phyloP scores from a whole-genome alignment of 2,888 invertebrate species.

The Allygus modestus region DNA sequence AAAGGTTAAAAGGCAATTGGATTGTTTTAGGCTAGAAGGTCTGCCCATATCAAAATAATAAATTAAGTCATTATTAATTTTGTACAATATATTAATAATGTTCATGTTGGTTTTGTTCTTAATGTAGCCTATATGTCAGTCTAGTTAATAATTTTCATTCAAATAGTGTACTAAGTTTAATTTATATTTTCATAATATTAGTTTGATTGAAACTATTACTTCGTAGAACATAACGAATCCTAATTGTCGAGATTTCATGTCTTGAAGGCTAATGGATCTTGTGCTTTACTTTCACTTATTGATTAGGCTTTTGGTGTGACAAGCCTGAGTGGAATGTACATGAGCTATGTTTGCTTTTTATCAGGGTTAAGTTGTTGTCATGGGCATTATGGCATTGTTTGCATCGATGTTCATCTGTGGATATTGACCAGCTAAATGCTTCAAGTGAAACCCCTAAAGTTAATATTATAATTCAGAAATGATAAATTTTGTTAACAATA shows the following conservation, averaged over 20 bases:
- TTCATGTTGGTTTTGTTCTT: neutral
- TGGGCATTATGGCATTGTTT: slow-evolving; percentile 8
- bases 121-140: neutral
- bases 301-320: slow-evolving; percentile 9
- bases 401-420: too few species aligned
- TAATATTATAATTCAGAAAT: too few species aligned
- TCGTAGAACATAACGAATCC: neutral
- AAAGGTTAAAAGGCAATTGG: too few species aligned
- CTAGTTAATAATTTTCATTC: neutral
- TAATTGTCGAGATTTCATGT: neutral
- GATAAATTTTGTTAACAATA: too few species aligned
- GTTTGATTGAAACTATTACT: neutral
- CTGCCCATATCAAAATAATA: too few species aligned
- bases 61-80: too few species aligned
- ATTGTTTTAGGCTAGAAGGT: too few species aligned
- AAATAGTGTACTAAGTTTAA: neutral
- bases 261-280: neutral
- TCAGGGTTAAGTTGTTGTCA: neutral
- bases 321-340: slow-evolving; percentile 11
- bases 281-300: neutral
- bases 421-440: too few species aligned
- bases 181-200: neutral
- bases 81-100: neutral
- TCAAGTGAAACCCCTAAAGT: too few species aligned
- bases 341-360: neutral